Conservation (phyloP, 2,797 vertebrate species). For the Chaetophractus vellerosus region DNA sequence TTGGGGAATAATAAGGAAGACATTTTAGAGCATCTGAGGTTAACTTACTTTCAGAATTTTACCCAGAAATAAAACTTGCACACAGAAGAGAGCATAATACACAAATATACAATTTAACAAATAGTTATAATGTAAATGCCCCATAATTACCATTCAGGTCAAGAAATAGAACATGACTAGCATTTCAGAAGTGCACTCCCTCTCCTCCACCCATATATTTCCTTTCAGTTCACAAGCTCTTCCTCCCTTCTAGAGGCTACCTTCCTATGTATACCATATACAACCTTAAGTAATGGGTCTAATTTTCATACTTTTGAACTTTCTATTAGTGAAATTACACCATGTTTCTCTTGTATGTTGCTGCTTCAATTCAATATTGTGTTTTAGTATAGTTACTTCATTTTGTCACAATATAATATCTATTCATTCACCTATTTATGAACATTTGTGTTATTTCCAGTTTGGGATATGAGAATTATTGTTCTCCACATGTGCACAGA, state of each 20-base stretch:
- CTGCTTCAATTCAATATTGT: not conserved
- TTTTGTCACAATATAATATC: not conserved
- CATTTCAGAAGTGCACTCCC: not conserved
- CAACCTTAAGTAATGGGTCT: not conserved
- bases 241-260: not conserved
- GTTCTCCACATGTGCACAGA: not conserved
- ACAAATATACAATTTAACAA: not conserved
- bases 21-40: not conserved
- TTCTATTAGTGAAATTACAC: constrained; percentile 3
- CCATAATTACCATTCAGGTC: not conserved
- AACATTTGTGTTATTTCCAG: not conserved
- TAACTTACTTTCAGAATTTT: constrained; percentile 29
- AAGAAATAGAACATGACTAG: constrained; percentile 5
- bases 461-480: not conserved
- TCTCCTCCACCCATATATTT: not conserved
- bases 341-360: not conserved
- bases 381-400: not conserved
- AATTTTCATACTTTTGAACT: not conserved
- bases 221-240: not conserved
- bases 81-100: not conserved
- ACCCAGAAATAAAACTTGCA: not conserved
- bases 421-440: not conserved
- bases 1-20: not conserved
- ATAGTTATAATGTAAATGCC: not conserved
- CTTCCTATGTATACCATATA: not conserved